These are phyloP conservation scores for Bos javanicus DNA, from an alignment of 2,113 vertebrate genomes.

Conservation along the genomic window DNA sequence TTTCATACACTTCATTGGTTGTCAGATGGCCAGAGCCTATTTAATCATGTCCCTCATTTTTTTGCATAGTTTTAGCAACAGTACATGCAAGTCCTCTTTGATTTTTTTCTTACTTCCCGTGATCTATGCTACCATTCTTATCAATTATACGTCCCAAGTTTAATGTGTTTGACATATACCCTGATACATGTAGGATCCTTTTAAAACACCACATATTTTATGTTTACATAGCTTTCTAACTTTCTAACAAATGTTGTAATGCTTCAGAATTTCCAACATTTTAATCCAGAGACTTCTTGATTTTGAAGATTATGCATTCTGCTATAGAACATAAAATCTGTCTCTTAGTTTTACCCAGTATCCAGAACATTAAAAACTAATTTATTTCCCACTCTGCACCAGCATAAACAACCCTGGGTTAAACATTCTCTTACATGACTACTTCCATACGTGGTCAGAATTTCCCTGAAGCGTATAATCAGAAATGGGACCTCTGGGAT, in stretches of 20 bases:
- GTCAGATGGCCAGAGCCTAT: not conserved
- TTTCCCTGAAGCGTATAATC: not conserved
- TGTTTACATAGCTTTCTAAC: not conserved
- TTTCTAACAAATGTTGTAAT: not conserved
- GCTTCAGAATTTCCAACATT: not conserved
- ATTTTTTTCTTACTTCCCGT: not conserved
- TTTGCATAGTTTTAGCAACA: not conserved
- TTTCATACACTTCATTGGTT: not conserved
- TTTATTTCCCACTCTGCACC: not conserved
- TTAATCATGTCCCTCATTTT: not conserved
- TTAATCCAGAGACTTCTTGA: not conserved
- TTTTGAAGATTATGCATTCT: not conserved
- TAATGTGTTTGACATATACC: not conserved
- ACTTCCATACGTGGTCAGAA: not conserved
- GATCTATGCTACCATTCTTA: not conserved
- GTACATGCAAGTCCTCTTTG: not conserved
- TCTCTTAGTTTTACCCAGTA: not conserved
- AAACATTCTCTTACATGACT: not conserved
- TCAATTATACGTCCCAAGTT: not conserved
- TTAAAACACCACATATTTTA: not conserved
- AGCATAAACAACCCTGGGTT: not conserved
- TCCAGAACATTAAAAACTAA: not conserved
- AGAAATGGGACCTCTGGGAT: not conserved
- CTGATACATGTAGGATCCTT: not conserved
- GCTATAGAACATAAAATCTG: not conserved